Conservation (phyloP, 2,113 vertebrate species). For the Odocoileus virginianus region DNA sequence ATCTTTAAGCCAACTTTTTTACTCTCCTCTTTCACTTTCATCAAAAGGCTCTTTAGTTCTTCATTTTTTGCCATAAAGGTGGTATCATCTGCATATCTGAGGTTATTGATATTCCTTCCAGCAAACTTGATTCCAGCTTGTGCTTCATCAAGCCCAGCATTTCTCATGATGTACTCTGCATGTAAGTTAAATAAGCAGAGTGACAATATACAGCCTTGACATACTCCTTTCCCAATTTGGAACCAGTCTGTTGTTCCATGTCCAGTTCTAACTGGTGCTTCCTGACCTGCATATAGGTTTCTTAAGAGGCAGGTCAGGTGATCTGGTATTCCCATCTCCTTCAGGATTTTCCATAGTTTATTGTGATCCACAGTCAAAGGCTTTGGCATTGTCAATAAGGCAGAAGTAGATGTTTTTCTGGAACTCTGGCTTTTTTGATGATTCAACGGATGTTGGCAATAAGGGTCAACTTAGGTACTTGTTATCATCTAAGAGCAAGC, state of each 20-base stretch:
- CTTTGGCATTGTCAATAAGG: background rate
- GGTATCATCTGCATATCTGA: background rate
- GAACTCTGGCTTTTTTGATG: background rate
- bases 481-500: background rate
- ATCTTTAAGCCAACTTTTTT: background rate
- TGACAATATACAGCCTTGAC: background rate
- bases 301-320: background rate
- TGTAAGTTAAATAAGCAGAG: background rate
- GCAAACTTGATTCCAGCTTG: background rate
- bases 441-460: background rate
- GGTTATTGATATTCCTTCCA: background rate
- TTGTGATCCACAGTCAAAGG: background rate
- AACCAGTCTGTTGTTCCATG: background rate
- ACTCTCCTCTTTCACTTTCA: background rate
- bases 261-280: background rate
- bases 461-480: background rate
- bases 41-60: background rate
- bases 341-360: background rate
- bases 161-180: background rate
- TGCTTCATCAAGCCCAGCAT: accelerated
- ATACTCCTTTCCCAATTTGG: background rate
- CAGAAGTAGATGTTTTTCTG: background rate
- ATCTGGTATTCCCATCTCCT: background rate
- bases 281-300: background rate
- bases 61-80: background rate